Evolutionary conservation across 2,113 vertebrate genomes (phyloP), one percentile per base, ranked within the genome.

Genomic region (Centropristis striata): DNA sequence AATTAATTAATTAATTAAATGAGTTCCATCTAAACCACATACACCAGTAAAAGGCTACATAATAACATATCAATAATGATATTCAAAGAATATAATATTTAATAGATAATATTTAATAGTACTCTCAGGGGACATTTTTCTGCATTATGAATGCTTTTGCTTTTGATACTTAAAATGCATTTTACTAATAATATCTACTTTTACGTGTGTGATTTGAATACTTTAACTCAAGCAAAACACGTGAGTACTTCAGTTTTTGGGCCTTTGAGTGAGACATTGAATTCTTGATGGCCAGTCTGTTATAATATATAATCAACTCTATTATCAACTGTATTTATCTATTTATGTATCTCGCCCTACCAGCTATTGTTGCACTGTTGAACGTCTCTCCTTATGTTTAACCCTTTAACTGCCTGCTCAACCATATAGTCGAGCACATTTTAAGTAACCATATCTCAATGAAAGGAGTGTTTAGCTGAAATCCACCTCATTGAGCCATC

Each of bases 321-420:
- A 32, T n/a, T n/a, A 32, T 32, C 75, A 64, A 23, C 66, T 74
- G 21, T 71, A 14, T 77, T 67, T 28, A 46, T 78, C 28, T 63
- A 4, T 47, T 80, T 57, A 68, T 72, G 49, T 55, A 71, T 44
- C 28, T 20, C 39, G 15, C 39, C 14, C 50, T 10, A 23, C 42
- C 37, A 36, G 41, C 36, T 14, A 66, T 1, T 50, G 44, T 28
- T 66, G 12, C 2, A 71, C 41, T 27, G 59, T 16, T 60, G 27
- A 60, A 25, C 25, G 41, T 63, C 15, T 27, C 55, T 71, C 39
- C 10, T 2, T 25, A 8, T 13, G 16, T 28, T n/a, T n/a, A n/a
- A n/a, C n/a, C n/a, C n/a, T n/a, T n/a, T n/a, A n/a, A n/a, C n/a
- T n/a, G n/a, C n/a, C n/a, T n/a, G n/a, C n/a, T n/a, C n/a, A n/a